phyloP scores from a whole-genome alignment of 2,113 vertebrate genomes.

The Siniperca chuatsi region DNA sequence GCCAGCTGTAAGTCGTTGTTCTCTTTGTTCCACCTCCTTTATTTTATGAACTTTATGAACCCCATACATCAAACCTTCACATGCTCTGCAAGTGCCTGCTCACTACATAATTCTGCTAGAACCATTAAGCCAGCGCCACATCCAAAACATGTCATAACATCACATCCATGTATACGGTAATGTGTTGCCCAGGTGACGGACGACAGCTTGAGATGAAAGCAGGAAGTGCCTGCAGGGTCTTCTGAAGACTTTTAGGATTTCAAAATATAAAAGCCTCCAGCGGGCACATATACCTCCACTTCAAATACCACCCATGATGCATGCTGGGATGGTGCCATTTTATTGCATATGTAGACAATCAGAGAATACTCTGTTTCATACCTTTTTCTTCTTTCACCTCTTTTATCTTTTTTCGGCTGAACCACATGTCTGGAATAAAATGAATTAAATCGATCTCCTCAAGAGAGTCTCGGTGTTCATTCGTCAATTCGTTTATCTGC shows the following conservation, averaged over 20 bases:
- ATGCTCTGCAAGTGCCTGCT: background rate
- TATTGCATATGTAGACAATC: background rate
- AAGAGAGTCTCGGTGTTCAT: background rate
- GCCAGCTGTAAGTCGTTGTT: conserved; percentile 58
- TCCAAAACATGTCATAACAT: conserved; percentile 57
- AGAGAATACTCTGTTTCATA: background rate
- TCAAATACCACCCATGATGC: conserved; percentile 30
- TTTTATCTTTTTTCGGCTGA: background rate
- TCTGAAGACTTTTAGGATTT: background rate
- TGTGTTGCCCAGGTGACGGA: conserved; percentile 23
- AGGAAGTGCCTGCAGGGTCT: conserved; percentile 18
- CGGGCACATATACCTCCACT: background rate
- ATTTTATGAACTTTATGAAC: conserved; percentile 58
- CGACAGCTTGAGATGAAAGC: conserved; percentile 26
- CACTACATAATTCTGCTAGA: conserved; percentile 9
- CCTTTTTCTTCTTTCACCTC: background rate
- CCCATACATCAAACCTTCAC: conserved; percentile 35
- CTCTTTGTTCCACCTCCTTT: conserved; percentile 39
- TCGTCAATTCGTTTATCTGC: background rate
- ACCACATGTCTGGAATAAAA: background rate
- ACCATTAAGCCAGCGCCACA: conserved; percentile 24
- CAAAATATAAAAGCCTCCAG: conserved; percentile 1
- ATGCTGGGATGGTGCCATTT: background rate
- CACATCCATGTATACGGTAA: background rate
- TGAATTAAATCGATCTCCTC: background rate